Base-by-base conservation (phyloP, 2,113 vertebrate genomes). In the Charadrius vociferus region DNA sequence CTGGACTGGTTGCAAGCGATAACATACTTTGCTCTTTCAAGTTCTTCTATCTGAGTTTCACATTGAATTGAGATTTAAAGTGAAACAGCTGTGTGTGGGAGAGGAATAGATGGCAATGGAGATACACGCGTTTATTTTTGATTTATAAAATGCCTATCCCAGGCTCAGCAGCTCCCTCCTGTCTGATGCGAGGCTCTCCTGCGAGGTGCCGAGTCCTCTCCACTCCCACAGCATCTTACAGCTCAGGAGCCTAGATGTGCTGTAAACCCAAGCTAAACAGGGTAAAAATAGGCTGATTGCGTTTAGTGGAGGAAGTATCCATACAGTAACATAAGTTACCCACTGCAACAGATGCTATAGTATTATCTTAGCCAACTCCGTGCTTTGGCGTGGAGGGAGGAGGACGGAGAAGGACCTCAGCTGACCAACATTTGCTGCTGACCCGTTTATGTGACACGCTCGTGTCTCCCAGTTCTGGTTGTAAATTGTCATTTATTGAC, bases 31-130 rank as follows among this genome's bases (percentile, higher is more conserved):
- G 89, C 88, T 95, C 89, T 96, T 96, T 97, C 93, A 96, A 94
- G 92, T 96, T 83, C 92, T 96, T 91, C 88, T 86, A 83, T 94
- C 92, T n/a, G 80, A 96, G 81, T 93, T 93, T 94, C 86, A 15
- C 75, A 66, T 92, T 85, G 87, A 95, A 96, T 86, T 95, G 93
- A 88, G 81, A 81, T 89, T 96, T 93, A 88, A 95, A 97, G 95
- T 74, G 80, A 97, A 97, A 90, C 96, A 97, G 97, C 96, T 97
- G 97, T 96, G 97, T 97, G 96, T 98, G 93, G 97, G 93, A 95
- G 96, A 96, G 81, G 92, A 91, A 68, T 77, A 87, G 94, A 94
- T 97, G 93, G 93, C 97, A 75, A 47, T 87, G 93, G 93, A 96
- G 94, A 96, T 94, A 93, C 73, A 93, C 7, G 66, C 50, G 6